Base-by-base conservation (phyloP, 2,888 invertebrate species). In the Timema cristinae region DNA sequence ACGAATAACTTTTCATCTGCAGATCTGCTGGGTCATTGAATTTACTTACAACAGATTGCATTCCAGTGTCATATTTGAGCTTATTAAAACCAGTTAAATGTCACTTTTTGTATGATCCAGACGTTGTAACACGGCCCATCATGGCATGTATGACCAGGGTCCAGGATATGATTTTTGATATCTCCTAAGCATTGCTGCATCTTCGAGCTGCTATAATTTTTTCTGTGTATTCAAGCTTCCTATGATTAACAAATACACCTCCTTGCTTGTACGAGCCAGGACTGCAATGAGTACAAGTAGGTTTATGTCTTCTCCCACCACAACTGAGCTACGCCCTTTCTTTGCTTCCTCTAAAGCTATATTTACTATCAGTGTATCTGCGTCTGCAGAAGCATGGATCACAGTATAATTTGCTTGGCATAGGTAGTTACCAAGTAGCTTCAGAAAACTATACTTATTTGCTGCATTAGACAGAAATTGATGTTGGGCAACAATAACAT, bases 151-250 rank as follows among this genome's bases (percentile, higher is more conserved):
- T 47, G 63, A 63, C 0, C 15, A 63, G n/a, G n/a, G n/a, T n/a
- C n/a, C n/a, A n/a, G 4, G 5, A 47, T 63, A 13, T 63, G 61
- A 10, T n/a, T 13, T 32, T 7, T 32, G 11, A 63, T 32, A 32
- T 2, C 32, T 63, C 1, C 63, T 48, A 63, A 63, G 9, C 63
- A 16, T 63, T 6, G 0, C 13, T 63, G 1, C 47, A 63, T 47
- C 63, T 63, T 63, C 63, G 13, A 63, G 47, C 63, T 63, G 63
- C 63, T 63, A 47, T 63, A 63, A 63, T 47, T 47, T 63, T 13
- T 63, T 63, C 63, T 47, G 63, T 47, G 32, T 32, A 63, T 63
- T 63, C 5, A 5, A 63, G 47, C 32, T 63, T 16, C 4, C 5
- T 47, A 48, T 9, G 48, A 11, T 63, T 63, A 63, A 11, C 47